These are phyloP conservation scores for Gortyna flavago DNA, from an alignment of 2,888 invertebrate species.

Conservation along the genomic window DNA sequence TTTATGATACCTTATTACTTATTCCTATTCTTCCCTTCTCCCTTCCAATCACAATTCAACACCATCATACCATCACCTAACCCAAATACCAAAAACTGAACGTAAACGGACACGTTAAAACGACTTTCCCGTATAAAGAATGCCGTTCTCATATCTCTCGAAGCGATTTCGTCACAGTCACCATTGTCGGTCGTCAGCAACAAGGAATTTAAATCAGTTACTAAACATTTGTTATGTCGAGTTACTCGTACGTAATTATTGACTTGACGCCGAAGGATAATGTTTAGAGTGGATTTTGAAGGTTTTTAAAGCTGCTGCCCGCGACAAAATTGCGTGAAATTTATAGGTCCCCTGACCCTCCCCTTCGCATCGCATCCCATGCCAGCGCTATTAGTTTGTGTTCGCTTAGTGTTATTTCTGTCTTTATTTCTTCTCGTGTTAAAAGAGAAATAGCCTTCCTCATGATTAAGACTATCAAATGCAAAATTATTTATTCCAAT, in stretches of 20 bases:
- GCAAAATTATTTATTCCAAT: no score
- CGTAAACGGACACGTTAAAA: constrained; percentile 17
- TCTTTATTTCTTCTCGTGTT: no score
- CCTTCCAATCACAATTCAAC: not conserved
- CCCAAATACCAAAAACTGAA: constrained; percentile 22
- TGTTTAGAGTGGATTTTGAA: not conserved
- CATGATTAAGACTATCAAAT: no score
- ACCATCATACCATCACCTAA: not conserved
- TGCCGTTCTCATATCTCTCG: constrained; percentile 61
- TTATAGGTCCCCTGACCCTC: not conserved
- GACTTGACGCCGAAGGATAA: constrained; percentile 28
- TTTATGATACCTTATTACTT: not conserved
- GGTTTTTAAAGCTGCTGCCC: not conserved
- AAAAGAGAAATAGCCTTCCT: no score
- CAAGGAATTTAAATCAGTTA: constrained; percentile 68
- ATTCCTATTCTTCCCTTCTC: not conserved
- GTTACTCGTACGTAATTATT: constrained; percentile 57
- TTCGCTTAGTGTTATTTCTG: no score
- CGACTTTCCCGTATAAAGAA: constrained; percentile 66
- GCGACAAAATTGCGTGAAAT: not conserved
- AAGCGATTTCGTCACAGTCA: constrained; percentile 52
- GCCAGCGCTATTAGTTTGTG: not conserved
- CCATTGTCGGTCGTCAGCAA: constrained; percentile 53
- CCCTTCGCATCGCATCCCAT: not conserved
- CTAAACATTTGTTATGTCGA: constrained; percentile 60